Percentiles rank a stretch among this genome's conserved stretches.
These are phyloP conservation scores for Intellagama lesueurii DNA, from an alignment of 2,797 vertebrate species.

Conservation along the genomic window DNA sequence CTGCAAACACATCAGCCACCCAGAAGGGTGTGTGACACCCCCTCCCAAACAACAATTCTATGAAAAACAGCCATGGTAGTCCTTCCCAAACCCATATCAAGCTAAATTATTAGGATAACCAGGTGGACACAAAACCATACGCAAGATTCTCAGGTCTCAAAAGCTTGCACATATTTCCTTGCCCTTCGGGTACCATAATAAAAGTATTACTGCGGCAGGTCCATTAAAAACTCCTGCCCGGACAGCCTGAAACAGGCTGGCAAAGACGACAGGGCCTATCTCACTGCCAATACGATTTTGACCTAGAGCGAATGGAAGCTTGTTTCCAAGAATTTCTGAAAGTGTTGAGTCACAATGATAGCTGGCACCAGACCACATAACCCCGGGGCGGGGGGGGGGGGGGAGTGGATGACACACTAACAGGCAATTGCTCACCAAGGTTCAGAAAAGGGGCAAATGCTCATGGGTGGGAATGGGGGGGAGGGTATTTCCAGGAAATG, in stretches of 20 bases:
- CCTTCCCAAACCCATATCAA: not conserved
- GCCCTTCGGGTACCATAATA: constrained; percentile 42
- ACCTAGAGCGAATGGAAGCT: constrained; percentile 76
- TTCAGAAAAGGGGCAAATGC: constrained; percentile 29
- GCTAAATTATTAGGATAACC: not conserved
- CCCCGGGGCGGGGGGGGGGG: not conserved
- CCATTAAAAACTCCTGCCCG: too few relatives aligned
- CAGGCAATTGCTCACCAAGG: constrained; percentile 26
- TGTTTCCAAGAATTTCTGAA: constrained; percentile 78
- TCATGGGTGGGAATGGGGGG: not conserved
- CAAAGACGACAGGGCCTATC: constrained; percentile 62
- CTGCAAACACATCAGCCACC: constrained; percentile 51
- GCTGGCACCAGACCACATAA: constrained; percentile 62
- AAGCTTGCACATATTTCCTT: constrained; percentile 46
- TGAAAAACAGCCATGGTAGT: not conserved
- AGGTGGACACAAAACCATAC: not conserved
- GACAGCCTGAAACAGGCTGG: constrained; percentile 54
- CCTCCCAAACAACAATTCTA: not conserved
- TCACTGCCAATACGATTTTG: constrained; percentile 69
- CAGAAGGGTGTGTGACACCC: too few relatives aligned
- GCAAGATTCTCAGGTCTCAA: constrained; percentile 23
- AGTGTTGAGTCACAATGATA: constrained; percentile 52
- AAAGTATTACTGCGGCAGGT: constrained; percentile 34
- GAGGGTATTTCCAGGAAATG: constrained; percentile 41
- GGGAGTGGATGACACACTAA: constrained; percentile 40